Conservation (phyloP, 2,113 vertebrate species). For the Oxygymnocypris stewartii region DNA sequence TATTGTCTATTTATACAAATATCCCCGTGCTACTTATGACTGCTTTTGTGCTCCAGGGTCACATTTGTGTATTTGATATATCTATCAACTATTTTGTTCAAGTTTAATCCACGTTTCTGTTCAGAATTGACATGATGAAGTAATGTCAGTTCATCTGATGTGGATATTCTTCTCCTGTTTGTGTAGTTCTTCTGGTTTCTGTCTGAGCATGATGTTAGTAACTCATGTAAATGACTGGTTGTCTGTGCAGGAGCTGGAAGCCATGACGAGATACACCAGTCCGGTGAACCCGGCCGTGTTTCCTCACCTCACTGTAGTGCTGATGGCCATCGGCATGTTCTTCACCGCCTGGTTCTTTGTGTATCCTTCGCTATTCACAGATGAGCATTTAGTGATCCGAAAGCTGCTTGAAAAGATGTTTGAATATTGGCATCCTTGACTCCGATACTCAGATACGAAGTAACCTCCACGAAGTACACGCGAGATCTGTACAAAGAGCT, state of each 20-base stretch:
- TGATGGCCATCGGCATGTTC: conserved; percentile 98
- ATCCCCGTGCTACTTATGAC: too few relatives aligned
- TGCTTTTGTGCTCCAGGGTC: neutral
- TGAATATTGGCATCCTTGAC: conserved; percentile 71
- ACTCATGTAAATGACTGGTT: neutral
- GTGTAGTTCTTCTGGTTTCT: neutral
- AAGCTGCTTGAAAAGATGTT: neutral
- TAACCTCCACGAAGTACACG: conserved; percentile 98
- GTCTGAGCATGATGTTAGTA: too few relatives aligned
- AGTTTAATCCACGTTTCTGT: neutral
- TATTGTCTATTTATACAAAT: too few relatives aligned
- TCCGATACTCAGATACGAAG: conserved; percentile 83
- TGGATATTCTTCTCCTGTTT: neutral
- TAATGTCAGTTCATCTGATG: neutral
- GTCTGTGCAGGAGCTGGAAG: conserved; percentile 88
- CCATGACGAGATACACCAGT: conserved; percentile 98
- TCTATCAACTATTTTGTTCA: neutral
- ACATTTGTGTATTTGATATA: neutral
- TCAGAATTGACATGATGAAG: neutral
- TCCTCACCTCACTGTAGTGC: conserved; percentile 93
- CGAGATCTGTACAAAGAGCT: conserved; percentile 97
- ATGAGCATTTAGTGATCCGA: neutral
- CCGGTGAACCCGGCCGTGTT: conserved; percentile 98
- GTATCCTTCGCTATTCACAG: conserved; percentile 80
- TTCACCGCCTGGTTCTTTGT: conserved; percentile 99